A percentile compares a stretch with the other conserved stretches of the same genome.
phyloP scores from a whole-genome alignment of 2,113 vertebrate species.

The Amia ocellicauda region DNA sequence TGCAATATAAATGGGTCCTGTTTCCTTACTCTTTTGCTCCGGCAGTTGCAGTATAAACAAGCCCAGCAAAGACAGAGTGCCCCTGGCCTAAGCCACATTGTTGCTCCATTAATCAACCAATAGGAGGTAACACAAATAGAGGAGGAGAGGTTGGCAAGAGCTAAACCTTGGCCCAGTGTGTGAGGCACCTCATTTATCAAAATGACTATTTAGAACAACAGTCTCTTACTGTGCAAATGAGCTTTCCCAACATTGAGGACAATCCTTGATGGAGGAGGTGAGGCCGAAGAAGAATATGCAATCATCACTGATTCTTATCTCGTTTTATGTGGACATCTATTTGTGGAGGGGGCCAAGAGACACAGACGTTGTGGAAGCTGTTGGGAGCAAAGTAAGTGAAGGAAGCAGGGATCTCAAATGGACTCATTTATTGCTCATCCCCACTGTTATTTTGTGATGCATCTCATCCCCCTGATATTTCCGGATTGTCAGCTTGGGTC shows the following conservation, averaged over 20 bases:
- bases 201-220: slow-evolving; percentile 18
- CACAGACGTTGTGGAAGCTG: neutral
- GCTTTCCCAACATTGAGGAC: slow-evolving; percentile 8
- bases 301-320: slow-evolving; percentile 4
- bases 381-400: neutral
- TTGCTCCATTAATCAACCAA: slow-evolving; percentile 17
- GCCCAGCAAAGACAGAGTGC: slow-evolving; percentile 12
- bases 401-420: neutral
- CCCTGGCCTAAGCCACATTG: slow-evolving; percentile 12
- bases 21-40: neutral
- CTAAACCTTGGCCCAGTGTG: slow-evolving; percentile 6
- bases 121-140: slow-evolving; percentile 19
- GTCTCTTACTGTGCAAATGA: slow-evolving; percentile 17
- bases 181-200: slow-evolving; percentile 15
- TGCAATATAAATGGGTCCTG: neutral
- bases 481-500: neutral
- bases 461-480: neutral
- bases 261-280: slow-evolving; percentile 9
- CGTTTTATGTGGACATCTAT: neutral
- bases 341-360: neutral
- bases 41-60: slow-evolving; percentile 8
- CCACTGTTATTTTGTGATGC: neutral
- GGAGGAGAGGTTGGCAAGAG: slow-evolving; percentile 4
- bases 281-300: neutral
- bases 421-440: neutral